phyloP scores from a whole-genome alignment of 2,113 vertebrate species.

The Leucoraja erinaceus region DNA sequence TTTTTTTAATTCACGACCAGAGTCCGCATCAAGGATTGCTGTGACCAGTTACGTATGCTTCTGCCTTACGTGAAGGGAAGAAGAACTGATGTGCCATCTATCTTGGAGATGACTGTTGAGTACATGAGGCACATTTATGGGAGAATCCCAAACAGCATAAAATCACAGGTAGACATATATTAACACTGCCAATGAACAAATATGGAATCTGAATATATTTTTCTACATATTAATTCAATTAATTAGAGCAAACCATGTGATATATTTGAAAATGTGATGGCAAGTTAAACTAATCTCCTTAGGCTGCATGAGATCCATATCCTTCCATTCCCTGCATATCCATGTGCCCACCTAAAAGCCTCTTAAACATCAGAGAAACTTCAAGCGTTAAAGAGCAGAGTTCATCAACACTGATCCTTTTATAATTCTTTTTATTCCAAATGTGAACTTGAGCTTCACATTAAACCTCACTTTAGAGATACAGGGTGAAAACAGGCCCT shows the following conservation, averaged over 20 bases:
- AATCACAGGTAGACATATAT: conserved; percentile 44
- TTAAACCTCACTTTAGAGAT: no score
- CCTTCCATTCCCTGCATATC: no score
- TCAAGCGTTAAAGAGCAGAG: background rate
- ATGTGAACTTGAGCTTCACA: background rate
- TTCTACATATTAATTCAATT: background rate
- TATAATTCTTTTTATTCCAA: background rate
- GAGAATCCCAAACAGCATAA: conserved; percentile 39
- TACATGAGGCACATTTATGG: conserved; percentile 44
- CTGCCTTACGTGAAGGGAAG: conserved; percentile 42
- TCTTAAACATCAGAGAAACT: no score
- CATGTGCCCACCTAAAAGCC: no score
- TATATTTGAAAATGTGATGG: background rate
- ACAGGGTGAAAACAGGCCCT: no score
- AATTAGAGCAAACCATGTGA: background rate
- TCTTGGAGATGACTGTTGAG: conserved; percentile 48
- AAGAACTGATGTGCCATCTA: conserved; percentile 41
- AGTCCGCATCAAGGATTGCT: conserved; percentile 49
- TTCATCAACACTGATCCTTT: background rate
- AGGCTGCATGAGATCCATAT: no score
- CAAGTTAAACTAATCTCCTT: no score
- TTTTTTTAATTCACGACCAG: conserved; percentile 36
- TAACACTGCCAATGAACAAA: background rate
- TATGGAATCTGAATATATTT: background rate
- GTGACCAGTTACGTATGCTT: conserved; percentile 47